Conservation (phyloP, 2,888 invertebrate species). For the Chorisops tibialis region DNA sequence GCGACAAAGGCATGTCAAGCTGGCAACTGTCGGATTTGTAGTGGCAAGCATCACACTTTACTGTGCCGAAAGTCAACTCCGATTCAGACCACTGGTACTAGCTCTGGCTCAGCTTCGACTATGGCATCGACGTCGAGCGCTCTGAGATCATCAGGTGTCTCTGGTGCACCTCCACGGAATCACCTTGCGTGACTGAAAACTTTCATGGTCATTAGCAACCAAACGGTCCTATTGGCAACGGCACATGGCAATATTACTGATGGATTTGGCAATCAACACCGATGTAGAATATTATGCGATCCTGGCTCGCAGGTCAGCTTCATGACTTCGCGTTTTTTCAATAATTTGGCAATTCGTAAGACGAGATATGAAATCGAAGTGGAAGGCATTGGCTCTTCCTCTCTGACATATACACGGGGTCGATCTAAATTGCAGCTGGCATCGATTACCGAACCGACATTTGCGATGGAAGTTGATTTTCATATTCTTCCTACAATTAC, state of each 20-base stretch:
- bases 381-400: not conserved
- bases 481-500: conserved; percentile 12
- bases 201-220: conserved; percentile 23
- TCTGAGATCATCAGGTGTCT: not conserved
- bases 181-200: not conserved
- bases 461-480: not conserved
- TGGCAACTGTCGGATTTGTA: conserved; percentile 17
- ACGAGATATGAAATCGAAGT: not conserved
- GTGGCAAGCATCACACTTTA: conserved; percentile 4
- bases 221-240: conserved; percentile 22
- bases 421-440: not conserved
- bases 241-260: conserved; percentile 25
- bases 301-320: conserved; percentile 31
- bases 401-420: not conserved
- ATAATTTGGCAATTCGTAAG: conserved; percentile 9
- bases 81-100: not conserved
- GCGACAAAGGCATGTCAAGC: conserved; percentile 20
- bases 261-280: conserved; percentile 25
- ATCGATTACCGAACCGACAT: not conserved
- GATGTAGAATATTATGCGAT: conserved; percentile 28
- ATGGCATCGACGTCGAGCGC: not conserved
- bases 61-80: not conserved
- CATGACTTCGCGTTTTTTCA: conserved; percentile 25
- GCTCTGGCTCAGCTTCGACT: not conserved
- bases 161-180: conserved; percentile 20